Evolutionary conservation across 2,888 invertebrate species (phyloP).

Genomic region (Drosophila kuntzei): DNA sequence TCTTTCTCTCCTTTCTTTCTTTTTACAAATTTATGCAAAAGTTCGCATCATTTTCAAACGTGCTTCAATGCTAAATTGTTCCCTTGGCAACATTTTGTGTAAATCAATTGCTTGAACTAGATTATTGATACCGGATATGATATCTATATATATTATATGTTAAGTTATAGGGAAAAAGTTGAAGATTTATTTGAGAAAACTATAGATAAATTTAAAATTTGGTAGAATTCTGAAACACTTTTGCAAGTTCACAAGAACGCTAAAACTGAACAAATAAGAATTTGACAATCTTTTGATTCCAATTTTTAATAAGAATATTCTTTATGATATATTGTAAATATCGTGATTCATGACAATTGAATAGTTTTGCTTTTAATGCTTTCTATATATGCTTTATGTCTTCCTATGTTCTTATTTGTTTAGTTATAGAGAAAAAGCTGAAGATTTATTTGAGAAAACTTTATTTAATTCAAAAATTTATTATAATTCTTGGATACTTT

Average conservation of each 20-base stretch:
- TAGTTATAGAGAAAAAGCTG: neutral
- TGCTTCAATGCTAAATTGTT: conserved; percentile 33
- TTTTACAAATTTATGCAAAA: conserved; percentile 53
- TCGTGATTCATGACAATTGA: too few species aligned
- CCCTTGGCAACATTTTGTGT: conserved; percentile 7
- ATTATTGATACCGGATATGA: conserved; percentile 9
- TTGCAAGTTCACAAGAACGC: too few species aligned
- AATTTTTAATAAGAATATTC: too few species aligned
- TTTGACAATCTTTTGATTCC: too few species aligned
- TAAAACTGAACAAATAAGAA: too few species aligned
- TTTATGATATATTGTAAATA: too few species aligned
- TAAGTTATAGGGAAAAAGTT: neutral
- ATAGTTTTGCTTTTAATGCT: too few species aligned
- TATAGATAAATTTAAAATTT: too few species aligned
- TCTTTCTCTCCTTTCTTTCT: conserved; percentile 6
- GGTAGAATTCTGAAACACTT: too few species aligned
- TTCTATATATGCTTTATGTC: neutral
- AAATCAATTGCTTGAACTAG: conserved; percentile 27
- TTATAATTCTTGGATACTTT: too few species aligned
- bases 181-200: neutral
- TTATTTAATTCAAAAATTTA: too few species aligned
- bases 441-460: too few species aligned
- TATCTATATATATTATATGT: neutral
- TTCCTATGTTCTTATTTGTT: neutral
- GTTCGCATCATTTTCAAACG: conserved; percentile 50